Evolutionary conservation across 2,797 vertebrate genomes (phyloP).

Genomic region (Poeciliopsis paucimaculata): DNA sequence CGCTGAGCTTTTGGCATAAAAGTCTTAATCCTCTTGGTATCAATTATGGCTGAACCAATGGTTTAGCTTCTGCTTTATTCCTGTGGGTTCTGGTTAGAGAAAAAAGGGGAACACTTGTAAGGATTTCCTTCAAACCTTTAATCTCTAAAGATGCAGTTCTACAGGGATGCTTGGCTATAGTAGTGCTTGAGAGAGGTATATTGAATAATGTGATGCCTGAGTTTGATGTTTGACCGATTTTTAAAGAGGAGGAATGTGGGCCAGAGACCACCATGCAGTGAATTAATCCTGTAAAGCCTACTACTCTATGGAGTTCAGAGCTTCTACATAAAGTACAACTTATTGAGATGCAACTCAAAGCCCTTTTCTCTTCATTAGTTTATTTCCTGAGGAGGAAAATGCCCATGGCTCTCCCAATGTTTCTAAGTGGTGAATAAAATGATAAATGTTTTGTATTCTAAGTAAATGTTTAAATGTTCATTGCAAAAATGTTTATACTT

Average conservation of each 20-base stretch:
- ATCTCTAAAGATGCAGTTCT: constrained; percentile 49
- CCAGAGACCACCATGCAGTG: constrained; percentile 1
- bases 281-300: constrained; percentile 7
- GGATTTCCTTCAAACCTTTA: constrained; percentile 41
- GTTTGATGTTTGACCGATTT: constrained; percentile 26
- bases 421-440: not conserved
- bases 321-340: not conserved
- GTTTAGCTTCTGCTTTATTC: constrained; percentile 21
- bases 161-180: constrained; percentile 16
- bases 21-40: constrained; percentile 64
- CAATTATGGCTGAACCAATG: constrained; percentile 67
- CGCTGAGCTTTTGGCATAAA: constrained; percentile 48
- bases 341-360: not conserved
- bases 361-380: constrained; percentile 1
- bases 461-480: not conserved
- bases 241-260: constrained; percentile 8
- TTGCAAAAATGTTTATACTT: not conserved
- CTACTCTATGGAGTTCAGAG: not conserved
- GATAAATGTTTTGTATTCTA: not conserved
- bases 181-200: constrained; percentile 29
- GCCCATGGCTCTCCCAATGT: not conserved
- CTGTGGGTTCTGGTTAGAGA: constrained; percentile 34
- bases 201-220: constrained; percentile 41
- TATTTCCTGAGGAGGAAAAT: not conserved
- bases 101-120: constrained; percentile 32